Evolutionary conservation across 2,888 invertebrate genomes (phyloP).

Genomic region (Osedax frankpressi): DNA sequence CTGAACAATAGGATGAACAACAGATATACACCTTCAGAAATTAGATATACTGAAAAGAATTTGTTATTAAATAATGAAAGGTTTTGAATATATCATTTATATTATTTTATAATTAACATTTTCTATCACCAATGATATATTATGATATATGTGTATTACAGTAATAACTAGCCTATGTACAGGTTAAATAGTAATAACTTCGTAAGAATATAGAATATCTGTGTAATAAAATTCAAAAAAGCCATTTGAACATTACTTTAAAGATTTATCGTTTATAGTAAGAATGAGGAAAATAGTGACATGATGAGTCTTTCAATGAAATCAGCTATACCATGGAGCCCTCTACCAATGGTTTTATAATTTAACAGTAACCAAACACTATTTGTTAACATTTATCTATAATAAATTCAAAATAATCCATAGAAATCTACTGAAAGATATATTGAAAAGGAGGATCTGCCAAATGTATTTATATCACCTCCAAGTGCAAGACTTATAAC

Average conservation of each 20-base stretch:
- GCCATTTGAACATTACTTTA: too few relatives aligned
- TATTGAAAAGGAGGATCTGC: neutral
- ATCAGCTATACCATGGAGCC: neutral
- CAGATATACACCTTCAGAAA: neutral
- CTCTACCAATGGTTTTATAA: neutral
- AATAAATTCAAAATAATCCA: neutral
- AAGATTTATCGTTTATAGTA: neutral
- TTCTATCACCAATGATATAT: too few relatives aligned
- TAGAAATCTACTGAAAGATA: neutral
- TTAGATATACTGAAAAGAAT: neutral
- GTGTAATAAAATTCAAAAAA: too few relatives aligned
- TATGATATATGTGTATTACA: too few relatives aligned
- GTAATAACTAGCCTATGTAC: too few relatives aligned
- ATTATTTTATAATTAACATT: too few relatives aligned
- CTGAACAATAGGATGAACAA: neutral
- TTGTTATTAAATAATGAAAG: neutral
- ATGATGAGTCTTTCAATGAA: neutral
- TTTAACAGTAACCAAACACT: neutral
- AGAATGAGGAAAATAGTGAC: neutral
- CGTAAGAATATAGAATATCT: too few relatives aligned
- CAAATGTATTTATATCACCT: neutral
- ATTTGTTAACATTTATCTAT: neutral
- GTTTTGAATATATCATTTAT: too few relatives aligned
- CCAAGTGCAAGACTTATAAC: neutral
- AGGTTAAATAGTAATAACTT: too few relatives aligned